A percentile compares a stretch with the other conserved stretches of the same genome.
These are phyloP conservation scores for Pararge aegeria DNA, from an alignment of 1,140 invertebrate genomes.

Conservation along the genomic window DNA sequence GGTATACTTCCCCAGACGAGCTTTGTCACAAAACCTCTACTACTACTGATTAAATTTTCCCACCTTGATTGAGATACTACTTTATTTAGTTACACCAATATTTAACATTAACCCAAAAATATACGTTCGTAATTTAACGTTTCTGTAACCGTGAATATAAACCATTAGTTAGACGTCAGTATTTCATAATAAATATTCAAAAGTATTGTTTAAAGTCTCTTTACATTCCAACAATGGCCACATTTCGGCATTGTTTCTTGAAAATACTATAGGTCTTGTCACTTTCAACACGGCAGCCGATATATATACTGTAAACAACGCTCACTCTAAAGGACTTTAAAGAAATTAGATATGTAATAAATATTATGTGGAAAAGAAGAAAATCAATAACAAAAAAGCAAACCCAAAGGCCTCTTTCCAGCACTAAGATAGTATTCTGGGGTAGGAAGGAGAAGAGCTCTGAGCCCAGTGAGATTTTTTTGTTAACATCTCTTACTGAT, in stretches of 20 bases:
- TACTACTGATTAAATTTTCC: no score
- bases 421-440: no score
- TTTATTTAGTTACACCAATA: neutral
- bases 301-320: slow-evolving; percentile 17
- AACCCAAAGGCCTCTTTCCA: no score
- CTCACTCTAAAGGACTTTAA: neutral
- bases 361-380: no score
- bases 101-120: neutral
- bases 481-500: no score
- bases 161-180: slow-evolving; percentile 2
- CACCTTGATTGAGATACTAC: no score
- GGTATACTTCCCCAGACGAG: no score
- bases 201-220: slow-evolving; percentile 21
- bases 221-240: slow-evolving; percentile 21
- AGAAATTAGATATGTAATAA: neutral
- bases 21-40: no score
- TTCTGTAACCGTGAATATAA: neutral
- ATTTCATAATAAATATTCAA: slow-evolving; percentile 33
- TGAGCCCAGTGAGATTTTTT: no score
- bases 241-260: slow-evolving; percentile 32
- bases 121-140: neutral
- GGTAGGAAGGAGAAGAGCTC: no score
- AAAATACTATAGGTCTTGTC: slow-evolving; percentile 41
- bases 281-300: slow-evolving; percentile 28
- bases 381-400: neutral